Evolutionary conservation across 2,888 invertebrate species (phyloP), one percentile per base, ranked within the genome.

Genomic region (Micropterix aruncella): DNA sequence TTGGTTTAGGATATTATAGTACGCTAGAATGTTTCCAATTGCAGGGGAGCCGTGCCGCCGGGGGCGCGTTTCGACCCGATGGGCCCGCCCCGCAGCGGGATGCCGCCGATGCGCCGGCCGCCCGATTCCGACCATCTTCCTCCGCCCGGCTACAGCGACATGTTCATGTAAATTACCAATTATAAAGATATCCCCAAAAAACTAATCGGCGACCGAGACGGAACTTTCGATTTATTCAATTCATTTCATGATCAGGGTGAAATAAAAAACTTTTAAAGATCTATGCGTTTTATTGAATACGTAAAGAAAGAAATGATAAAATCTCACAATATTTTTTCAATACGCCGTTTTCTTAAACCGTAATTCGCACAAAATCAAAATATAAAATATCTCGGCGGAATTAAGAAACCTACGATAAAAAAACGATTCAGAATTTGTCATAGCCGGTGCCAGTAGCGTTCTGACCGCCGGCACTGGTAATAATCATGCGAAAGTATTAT

Each of bases 31-130:
- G 40, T 38, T 14, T 38, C 42, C 44, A 45, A 47, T 60, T 60
- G 38, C 60, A 82, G 81, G 53, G 68, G 69, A 3, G 59, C 67
- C 12, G 67, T 70, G 9, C 87, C 86, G 1, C 87, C 87, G 1
- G 85, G 87, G 12, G 86, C 89, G 2, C 74, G 90, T 45, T 92
- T 87, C 60, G 90, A 92, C 66, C 92, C 90, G 0, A 66, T 60
- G 0, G 80, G 83, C 1, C 88, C 89, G 1, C 74, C 74, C 3
- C 73, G 62, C 27, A 68, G 64, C 3, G 70, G 63, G 12, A 68
- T 66, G 4, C 61, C 61, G 46, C 60, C 65, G 9, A 53, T 70
- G 50, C 65, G 59, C 38, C 65, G 69, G 2, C 68, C 69, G 1
- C 83, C 81, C 0, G 83, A 83, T 56, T 77, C 79, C 12, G 86